Evolutionary conservation across 2,888 invertebrate genomes (phyloP).

Genomic region (Brenthis hecate): DNA sequence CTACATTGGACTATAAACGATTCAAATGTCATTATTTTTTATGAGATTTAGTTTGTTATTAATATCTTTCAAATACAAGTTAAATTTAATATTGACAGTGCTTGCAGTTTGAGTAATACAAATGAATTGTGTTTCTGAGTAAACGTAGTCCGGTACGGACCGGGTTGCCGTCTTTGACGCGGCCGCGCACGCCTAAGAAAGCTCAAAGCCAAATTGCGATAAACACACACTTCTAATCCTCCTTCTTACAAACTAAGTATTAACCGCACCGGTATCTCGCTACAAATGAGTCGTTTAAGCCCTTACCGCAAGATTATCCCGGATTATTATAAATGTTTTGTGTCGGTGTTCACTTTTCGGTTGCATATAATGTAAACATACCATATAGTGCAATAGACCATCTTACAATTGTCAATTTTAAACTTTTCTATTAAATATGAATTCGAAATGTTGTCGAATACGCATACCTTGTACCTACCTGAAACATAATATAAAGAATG

Average conservation of each 20-base stretch:
- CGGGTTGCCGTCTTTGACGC: conserved; percentile 53
- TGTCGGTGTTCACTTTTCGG: conserved; percentile 64
- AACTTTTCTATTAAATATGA: conserved; percentile 49
- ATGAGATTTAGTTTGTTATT: too few species aligned
- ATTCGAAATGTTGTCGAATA: conserved; percentile 15
- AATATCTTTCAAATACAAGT: too few species aligned
- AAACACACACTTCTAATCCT: conserved; percentile 71
- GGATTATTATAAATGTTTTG: conserved; percentile 70
- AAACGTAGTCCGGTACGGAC: conserved; percentile 52
- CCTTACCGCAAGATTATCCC: conserved; percentile 67
- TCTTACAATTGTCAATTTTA: conserved; percentile 44
- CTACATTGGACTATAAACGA: too few species aligned
- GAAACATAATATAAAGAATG: conserved; percentile 22
- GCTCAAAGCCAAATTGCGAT: conserved; percentile 61
- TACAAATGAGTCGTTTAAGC: conserved; percentile 73
- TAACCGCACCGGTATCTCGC: conserved; percentile 68
- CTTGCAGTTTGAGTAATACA: conserved; percentile 37
- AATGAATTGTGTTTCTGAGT: conserved; percentile 63
- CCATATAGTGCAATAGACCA: conserved; percentile 45
- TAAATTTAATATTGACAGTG: too few species aligned
- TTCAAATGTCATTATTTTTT: too few species aligned
- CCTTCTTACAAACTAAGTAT: conserved; percentile 65
- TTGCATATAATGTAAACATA: conserved; percentile 56
- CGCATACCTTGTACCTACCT: background rate
- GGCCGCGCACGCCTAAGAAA: conserved; percentile 49